phyloP scores from a whole-genome alignment of 2,797 vertebrate species.

The Ispidina lecontei region DNA sequence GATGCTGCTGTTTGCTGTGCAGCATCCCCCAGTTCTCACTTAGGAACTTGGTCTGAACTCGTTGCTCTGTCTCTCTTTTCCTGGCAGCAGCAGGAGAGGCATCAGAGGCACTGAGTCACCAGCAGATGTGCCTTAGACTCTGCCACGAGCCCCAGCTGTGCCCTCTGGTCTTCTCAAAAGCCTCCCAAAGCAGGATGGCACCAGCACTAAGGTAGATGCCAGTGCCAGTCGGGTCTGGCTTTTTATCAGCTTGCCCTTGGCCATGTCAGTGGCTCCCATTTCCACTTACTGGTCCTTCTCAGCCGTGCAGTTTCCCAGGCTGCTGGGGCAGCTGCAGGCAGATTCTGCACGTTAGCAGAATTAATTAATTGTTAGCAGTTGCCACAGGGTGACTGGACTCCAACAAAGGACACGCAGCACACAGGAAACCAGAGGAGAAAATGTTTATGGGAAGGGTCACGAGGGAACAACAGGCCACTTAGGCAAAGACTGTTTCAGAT shows the following conservation, averaged over 20 bases:
- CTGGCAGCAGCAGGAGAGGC: neutral
- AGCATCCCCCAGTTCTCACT: neutral
- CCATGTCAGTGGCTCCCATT: neutral
- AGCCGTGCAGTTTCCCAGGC: neutral
- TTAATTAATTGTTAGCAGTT: neutral
- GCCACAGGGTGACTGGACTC: neutral
- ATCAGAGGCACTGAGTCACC: neutral
- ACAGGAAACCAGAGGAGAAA: conserved; percentile 15
- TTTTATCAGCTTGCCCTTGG: neutral
- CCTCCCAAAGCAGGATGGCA: neutral
- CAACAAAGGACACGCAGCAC: neutral
- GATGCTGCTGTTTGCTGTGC: neutral
- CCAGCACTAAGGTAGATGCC: no score
- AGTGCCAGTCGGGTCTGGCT: neutral
- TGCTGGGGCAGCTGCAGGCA: neutral
- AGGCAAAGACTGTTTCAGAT: neutral
- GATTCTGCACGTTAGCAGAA: neutral
- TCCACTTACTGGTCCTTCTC: neutral
- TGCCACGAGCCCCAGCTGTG: neutral
- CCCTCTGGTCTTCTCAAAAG: neutral
- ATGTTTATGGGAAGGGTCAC: neutral
- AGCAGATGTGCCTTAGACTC: neutral
- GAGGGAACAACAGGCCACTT: neutral
- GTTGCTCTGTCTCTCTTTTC: neutral
- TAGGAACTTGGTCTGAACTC: neutral